A percentile compares a stretch with the other conserved stretches of the same genome.
Evolutionary conservation across 2,888 invertebrate species (phyloP).

Genomic region (Eupithecia subumbrata): DNA sequence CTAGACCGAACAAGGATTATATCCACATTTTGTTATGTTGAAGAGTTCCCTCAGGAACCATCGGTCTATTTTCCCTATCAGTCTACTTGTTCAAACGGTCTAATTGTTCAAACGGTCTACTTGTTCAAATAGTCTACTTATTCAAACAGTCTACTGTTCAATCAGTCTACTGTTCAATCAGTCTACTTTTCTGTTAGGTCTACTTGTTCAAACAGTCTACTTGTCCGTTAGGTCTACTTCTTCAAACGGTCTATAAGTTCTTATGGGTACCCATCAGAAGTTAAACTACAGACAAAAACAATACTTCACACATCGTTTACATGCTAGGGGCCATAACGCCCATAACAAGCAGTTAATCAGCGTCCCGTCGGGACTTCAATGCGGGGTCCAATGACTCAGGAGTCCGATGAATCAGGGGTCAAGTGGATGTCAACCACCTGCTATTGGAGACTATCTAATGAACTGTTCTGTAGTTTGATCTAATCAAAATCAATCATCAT

Average conservation of each 20-base stretch:
- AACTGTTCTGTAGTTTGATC: not conserved
- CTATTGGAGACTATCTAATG: not conserved
- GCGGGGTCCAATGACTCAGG: not conserved
- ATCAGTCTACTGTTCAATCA: no score
- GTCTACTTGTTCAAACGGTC: no score
- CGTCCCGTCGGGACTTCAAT: not conserved
- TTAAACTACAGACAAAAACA: not conserved
- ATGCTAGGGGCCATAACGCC: not conserved
- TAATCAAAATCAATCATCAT: not conserved
- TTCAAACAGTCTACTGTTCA: no score
- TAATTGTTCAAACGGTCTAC: no score
- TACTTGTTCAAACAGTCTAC: no score
- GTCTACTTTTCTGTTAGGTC: no score
- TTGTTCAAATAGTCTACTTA: no score
- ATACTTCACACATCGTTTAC: not conserved
- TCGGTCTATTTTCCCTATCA: no score
- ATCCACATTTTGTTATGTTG: not conserved
- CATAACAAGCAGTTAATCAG: not conserved
- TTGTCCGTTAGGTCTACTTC: no score
- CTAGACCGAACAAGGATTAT: not conserved
- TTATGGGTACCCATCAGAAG: no score
- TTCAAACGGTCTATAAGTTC: no score
- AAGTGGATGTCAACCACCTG: constrained; percentile 19
- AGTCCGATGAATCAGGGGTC: constrained; percentile 5
- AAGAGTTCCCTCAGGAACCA: no score